These are phyloP conservation scores for Mirza zaza DNA, from an alignment of 2,113 vertebrate genomes.

Conservation along the genomic window DNA sequence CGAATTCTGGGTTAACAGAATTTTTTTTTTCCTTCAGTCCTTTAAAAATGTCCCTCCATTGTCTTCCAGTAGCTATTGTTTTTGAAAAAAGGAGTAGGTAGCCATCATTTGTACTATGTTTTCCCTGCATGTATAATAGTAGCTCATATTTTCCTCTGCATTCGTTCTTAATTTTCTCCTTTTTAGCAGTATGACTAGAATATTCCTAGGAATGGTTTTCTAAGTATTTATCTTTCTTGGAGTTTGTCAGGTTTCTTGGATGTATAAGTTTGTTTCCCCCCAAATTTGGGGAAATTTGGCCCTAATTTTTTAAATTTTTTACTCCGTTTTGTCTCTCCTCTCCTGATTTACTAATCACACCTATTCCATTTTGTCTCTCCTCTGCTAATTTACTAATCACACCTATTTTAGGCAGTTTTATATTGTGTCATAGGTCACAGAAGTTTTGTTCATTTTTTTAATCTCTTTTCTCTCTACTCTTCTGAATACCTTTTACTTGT, in stretches of 20 bases:
- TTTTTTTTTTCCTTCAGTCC: not conserved
- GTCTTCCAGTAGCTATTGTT: not conserved
- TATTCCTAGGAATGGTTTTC: not conserved
- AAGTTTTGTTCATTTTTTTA: not conserved
- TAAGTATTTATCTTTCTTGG: not conserved
- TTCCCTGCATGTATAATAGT: not conserved
- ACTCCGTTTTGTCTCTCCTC: not conserved
- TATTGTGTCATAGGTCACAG: not conserved
- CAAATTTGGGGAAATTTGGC: not conserved
- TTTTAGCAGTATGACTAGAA: not conserved
- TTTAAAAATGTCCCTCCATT: not conserved
- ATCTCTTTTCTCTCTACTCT: not conserved
- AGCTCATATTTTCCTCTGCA: not conserved
- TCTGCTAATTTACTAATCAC: not conserved
- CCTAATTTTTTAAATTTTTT: not conserved
- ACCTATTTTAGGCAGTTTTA: not conserved
- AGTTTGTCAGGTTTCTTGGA: not conserved
- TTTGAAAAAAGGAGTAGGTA: not conserved
- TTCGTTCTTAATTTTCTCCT: not conserved
- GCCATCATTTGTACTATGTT: not conserved
- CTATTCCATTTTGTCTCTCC: not conserved
- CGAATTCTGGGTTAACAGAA: not conserved
- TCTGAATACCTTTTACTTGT: conserved; percentile 14
- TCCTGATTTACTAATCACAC: not conserved
- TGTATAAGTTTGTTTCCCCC: not conserved